Evolutionary conservation across 2,888 invertebrate species (phyloP).

Genomic region (Busseola fusca): DNA sequence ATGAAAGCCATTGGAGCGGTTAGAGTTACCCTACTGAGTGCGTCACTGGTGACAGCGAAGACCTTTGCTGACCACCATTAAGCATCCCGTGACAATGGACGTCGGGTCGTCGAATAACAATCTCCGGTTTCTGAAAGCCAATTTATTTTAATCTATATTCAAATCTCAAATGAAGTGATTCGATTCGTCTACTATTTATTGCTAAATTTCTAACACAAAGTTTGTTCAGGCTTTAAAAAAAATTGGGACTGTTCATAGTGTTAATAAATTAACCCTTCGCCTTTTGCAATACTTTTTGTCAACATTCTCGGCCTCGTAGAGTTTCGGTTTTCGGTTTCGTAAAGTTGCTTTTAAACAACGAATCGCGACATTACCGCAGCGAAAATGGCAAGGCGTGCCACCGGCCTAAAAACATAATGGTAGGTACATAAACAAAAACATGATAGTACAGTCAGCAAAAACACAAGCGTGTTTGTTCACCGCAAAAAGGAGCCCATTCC

Average conservation of each 20-base stretch:
- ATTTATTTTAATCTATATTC: neutral
- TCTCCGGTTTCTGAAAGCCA: neutral
- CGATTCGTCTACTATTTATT: neutral
- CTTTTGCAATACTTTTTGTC: slow-evolving; percentile 17
- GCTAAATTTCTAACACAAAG: too few species aligned
- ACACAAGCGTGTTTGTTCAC: too few species aligned
- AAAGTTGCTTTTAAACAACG: slow-evolving; percentile 31
- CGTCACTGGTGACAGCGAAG: neutral
- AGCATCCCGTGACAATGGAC: neutral
- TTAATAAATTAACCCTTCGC: slow-evolving; percentile 3
- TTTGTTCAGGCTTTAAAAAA: neutral
- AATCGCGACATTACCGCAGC: slow-evolving; percentile 18
- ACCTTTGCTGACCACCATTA: neutral
- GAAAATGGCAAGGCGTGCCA: slow-evolving; percentile 28
- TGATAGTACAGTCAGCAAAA: too few species aligned
- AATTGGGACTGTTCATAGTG: neutral
- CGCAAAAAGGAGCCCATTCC: too few species aligned
- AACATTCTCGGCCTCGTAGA: neutral
- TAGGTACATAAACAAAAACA: slow-evolving; percentile 25
- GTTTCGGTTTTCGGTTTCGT: too few species aligned
- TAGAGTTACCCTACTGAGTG: neutral
- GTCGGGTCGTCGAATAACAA: neutral
- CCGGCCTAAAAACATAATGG: slow-evolving; percentile 47
- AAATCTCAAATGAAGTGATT: neutral
- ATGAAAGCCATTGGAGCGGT: neutral